Conservation (phyloP, 1,140 invertebrate genomes). For the Papilio aristodemus region DNA sequence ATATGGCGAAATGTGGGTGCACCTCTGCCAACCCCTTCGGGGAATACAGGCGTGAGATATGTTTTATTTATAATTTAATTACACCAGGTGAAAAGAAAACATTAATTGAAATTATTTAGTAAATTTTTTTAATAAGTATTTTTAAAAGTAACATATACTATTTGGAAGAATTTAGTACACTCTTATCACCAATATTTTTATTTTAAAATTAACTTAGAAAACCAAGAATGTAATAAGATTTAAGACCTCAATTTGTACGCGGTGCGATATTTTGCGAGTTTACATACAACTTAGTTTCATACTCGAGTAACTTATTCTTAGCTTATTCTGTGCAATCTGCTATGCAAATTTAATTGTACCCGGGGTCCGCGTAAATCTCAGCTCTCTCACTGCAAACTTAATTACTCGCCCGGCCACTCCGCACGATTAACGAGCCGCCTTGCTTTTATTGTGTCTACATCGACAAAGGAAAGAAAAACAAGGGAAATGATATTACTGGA, state of each 20-base stretch:
- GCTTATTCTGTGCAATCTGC: slow-evolving; percentile 74
- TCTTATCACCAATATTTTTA: neutral
- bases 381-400: slow-evolving; percentile 73
- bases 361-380: slow-evolving; percentile 76
- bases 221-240: slow-evolving; percentile 13
- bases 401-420: slow-evolving; percentile 68
- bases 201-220: neutral
- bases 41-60: too few species aligned
- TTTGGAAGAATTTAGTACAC: neutral
- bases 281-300: slow-evolving; percentile 68
- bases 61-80: too few species aligned
- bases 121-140: too few species aligned
- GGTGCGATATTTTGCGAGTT: slow-evolving; percentile 36
- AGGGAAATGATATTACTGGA: slow-evolving; percentile 59
- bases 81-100: too few species aligned
- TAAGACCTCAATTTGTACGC: slow-evolving; percentile 31
- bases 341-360: slow-evolving; percentile 80
- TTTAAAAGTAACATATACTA: too few species aligned
- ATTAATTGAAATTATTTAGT: too few species aligned
- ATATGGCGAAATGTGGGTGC: too few species aligned
- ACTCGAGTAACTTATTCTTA: slow-evolving; percentile 72
- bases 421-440: slow-evolving; percentile 69
- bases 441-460: slow-evolving; percentile 74
- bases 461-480: slow-evolving; percentile 66
- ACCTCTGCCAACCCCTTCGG: too few species aligned